Evolutionary conservation across 2,113 vertebrate species (phyloP).

Genomic region (Channa maculata): DNA sequence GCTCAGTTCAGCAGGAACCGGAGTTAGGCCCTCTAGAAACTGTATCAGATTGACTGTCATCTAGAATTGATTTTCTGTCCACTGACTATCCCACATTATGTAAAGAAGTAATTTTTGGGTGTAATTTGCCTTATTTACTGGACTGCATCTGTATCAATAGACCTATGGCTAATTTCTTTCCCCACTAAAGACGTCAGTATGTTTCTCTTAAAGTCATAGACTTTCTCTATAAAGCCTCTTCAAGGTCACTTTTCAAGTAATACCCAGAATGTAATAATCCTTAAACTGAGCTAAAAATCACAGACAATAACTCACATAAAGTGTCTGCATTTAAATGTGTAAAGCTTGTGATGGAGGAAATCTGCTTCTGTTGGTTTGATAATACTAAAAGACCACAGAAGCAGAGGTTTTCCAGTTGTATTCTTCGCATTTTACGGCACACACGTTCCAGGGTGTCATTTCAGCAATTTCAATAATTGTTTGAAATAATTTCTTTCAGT

Average conservation of each 20-base stretch:
- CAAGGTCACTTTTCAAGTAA: constrained; percentile 27
- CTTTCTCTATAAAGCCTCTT: constrained; percentile 33
- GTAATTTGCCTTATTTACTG: neutral
- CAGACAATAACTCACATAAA: constrained; percentile 20
- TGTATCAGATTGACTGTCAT: neutral
- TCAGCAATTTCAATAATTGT: too few species aligned
- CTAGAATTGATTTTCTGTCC: neutral
- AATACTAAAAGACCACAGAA: constrained; percentile 75
- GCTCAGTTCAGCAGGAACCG: constrained; percentile 91
- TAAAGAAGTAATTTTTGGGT: neutral
- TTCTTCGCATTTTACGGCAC: constrained; percentile 28
- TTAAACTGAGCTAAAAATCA: constrained; percentile 43
- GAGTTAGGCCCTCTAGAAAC: constrained; percentile 85
- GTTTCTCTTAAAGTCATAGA: constrained; percentile 12
- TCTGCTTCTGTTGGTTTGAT: constrained; percentile 80
- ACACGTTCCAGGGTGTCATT: neutral
- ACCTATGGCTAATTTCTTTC: neutral
- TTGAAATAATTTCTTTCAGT: too few species aligned
- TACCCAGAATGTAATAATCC: constrained; percentile 34
- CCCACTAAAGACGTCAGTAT: too few species aligned
- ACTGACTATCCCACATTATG: neutral
- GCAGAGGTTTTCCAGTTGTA: constrained; percentile 82
- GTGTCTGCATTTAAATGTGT: constrained; percentile 20
- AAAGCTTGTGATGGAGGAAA: constrained; percentile 74
- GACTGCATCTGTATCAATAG: neutral